A percentile compares a stretch with the other conserved stretches of the same genome.
Evolutionary conservation across 2,113 vertebrate genomes (phyloP).

Genomic region (Emydura subglobosa): DNA sequence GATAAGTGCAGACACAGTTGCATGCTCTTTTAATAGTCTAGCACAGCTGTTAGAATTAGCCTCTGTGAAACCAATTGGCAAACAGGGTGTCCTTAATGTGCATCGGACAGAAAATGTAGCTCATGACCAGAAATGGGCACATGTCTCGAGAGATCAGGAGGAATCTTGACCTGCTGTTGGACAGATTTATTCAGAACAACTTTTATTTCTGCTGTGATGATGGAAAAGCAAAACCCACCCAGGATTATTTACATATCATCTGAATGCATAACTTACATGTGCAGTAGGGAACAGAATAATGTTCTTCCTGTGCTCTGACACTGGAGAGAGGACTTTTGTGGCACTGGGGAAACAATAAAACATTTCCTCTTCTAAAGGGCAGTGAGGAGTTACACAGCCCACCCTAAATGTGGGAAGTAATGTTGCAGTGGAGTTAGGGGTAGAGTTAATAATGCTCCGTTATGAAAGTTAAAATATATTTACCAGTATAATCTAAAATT

Average conservation of each 20-base stretch:
- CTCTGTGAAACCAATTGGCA: accelerated
- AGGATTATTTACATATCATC: constrained; percentile 51
- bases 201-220: constrained; percentile 3
- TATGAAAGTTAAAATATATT: background rate
- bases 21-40: background rate
- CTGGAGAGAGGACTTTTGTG: background rate
- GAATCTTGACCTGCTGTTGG: constrained; percentile 63
- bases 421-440: background rate
- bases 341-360: background rate
- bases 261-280: constrained; percentile 42
- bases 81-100: background rate
- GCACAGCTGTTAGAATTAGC: background rate
- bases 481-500: background rate
- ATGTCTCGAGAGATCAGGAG: constrained; percentile 16
- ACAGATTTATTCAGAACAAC: constrained; percentile 68
- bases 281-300: background rate
- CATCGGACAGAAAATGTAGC: background rate
- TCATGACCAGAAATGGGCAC: background rate
- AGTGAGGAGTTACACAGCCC: background rate
- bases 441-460: background rate
- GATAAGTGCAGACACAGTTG: accelerated
- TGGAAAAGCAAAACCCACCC: constrained; percentile 24
- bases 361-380: background rate
- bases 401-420: accelerated
- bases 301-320: background rate